Base-by-base conservation (phyloP, 2,797 vertebrate species). In the Halcyon leucocephala region DNA sequence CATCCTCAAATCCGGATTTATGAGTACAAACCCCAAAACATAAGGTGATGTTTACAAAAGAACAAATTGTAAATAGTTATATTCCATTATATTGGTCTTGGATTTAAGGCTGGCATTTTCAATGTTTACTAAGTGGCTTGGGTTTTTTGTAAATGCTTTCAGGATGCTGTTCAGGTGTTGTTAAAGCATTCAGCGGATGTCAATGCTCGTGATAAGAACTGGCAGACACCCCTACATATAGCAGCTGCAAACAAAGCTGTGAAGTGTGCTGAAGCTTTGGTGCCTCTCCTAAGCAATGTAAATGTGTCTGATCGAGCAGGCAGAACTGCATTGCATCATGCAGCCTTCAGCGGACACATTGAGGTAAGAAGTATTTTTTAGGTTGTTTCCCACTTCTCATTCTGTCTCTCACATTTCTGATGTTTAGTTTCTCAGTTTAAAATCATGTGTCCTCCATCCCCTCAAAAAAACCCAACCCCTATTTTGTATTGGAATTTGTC, bases 151-250 rank as follows among this genome's bases (percentile, higher is more conserved):
- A 12, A 91, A 66, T 89, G 39, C 95, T 97, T 97, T 82, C 94
- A 98, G 99, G 99, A 99, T 96, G 99, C 99, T n/a, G 99, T 99
- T 96, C 99, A 99, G 97, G 98, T 99, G 97, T 98, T 99, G 97
- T 97, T 99, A 97, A 99, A 99, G 94, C 99, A 99, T 98, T 99
- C 99, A 62, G 99, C 99, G 1, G 99, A 99, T 88, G 99, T 99
- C 64, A 99, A 99, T 62, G 99, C 99, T 60, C 98, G 99, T 93
- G 99, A 99, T 95, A 99, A 99, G 98, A 99, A 99, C 95, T 99
- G 99, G 99, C 99, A 99, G 98, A 99, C 99, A 28, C 99, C 99
- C 10, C 98, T 99, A 77, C 99, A 99, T 96, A 99, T 99, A 91
- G 99, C 99, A 16, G 99, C 99, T 46, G 99, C 99, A 89, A 99